Conservation (phyloP, 2,113 vertebrate species). For the Chaetodon trifascialis region DNA sequence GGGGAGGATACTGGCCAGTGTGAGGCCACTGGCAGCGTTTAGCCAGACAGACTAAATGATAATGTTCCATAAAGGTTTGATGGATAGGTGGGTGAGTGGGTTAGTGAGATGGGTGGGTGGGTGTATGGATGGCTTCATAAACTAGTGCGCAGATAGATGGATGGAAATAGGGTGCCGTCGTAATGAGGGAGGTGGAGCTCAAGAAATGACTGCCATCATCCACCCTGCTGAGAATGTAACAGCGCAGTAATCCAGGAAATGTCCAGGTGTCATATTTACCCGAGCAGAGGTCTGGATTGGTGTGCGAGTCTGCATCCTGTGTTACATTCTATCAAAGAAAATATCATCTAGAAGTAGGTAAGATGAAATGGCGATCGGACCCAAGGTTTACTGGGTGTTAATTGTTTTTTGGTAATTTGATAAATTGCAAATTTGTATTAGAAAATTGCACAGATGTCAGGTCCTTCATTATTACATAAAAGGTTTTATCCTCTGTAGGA, state of each 20-base stretch:
- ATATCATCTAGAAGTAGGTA: background rate
- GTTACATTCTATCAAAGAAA: background rate
- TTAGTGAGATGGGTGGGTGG: background rate
- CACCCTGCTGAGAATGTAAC: background rate
- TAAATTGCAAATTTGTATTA: constrained; percentile 35
- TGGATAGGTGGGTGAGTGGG: constrained; percentile 6
- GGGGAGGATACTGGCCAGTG: constrained; percentile 33
- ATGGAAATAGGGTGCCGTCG: constrained; percentile 6
- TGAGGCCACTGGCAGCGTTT: constrained; percentile 41
- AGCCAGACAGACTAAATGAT: constrained; percentile 37
- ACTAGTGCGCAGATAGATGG: constrained; percentile 1
- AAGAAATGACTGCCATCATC: constrained; percentile 23
- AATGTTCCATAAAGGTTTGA: constrained; percentile 57
- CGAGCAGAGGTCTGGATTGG: background rate
- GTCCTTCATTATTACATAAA: constrained; percentile 13
- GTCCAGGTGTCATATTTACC: background rate
- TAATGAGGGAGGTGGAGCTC: constrained; percentile 29
- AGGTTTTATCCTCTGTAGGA: constrained; percentile 10
- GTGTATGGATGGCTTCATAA: constrained; percentile 1
- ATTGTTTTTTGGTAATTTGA: constrained; percentile 47
- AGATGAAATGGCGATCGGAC: constrained; percentile 1
- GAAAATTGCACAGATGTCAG: constrained; percentile 28
- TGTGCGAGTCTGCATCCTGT: background rate
- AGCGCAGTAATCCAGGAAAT: constrained; percentile 1
- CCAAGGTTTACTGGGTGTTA: constrained; percentile 22